Conservation (phyloP, 2,888 invertebrate genomes). For the Amiota mariae region DNA sequence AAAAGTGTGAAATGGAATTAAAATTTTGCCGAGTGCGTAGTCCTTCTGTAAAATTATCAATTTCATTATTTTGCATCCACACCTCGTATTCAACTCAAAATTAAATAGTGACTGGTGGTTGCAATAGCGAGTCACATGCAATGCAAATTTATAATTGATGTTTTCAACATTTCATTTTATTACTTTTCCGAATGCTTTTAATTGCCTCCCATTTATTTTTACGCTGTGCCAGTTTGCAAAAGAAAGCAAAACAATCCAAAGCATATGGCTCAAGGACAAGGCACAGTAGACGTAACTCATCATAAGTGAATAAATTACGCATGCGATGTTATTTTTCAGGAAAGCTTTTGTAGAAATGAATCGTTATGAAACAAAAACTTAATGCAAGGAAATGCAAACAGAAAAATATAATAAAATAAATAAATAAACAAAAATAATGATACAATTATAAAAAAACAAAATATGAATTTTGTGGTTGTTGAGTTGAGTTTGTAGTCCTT, state of each 20-base stretch:
- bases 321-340: conserved; percentile 41
- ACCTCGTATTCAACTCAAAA: no score
- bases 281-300: conserved; percentile 34
- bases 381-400: conserved; percentile 17
- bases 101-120: background rate
- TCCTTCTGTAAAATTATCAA: no score
- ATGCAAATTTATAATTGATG: conserved; percentile 32
- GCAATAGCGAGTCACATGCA: conserved; percentile 21
- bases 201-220: conserved; percentile 69
- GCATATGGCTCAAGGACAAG: background rate
- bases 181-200: conserved; percentile 65
- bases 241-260: background rate
- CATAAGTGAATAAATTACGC: conserved; percentile 64
- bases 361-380: conserved; percentile 23
- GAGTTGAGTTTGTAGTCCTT: conserved; percentile 4
- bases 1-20: no score
- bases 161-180: conserved; percentile 59
- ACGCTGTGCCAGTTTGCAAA: conserved; percentile 53
- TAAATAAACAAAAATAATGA: conserved; percentile 14
- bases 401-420: conserved; percentile 30
- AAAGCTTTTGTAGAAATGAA: background rate
- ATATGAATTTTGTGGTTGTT: conserved; percentile 27
- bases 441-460: conserved; percentile 26
- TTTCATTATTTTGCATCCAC: no score
- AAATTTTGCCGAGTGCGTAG: no score